Conservation (phyloP, 2,797 vertebrate species). For the Acanthurus tractus region DNA sequence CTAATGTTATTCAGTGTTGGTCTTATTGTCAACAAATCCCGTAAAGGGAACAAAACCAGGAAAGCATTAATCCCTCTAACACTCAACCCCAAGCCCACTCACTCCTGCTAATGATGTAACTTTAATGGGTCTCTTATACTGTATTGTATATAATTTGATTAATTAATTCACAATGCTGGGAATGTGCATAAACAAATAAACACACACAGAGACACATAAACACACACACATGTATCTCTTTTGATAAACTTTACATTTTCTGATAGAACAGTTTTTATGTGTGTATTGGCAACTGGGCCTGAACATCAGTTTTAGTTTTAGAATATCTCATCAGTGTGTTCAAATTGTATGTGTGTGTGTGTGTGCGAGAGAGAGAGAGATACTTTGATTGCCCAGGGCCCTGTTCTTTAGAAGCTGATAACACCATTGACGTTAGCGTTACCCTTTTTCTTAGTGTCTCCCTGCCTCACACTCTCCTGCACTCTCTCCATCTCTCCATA, state of each 20-base stretch:
- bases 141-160: too few species aligned
- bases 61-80: neutral
- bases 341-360: neutral
- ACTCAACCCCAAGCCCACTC: neutral
- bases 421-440: slow-evolving; percentile 26
- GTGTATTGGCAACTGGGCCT: slow-evolving; percentile 20
- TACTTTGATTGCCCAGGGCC: slow-evolving; percentile 3
- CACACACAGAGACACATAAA: slow-evolving; percentile 61
- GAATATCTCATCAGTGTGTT: slow-evolving; percentile 11
- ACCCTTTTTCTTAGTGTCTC: neutral
- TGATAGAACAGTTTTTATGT: slow-evolving; percentile 10
- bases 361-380: neutral
- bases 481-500: slow-evolving; percentile 7
- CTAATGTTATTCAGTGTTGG: neutral
- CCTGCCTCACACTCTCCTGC: neutral
- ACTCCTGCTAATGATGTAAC: neutral
- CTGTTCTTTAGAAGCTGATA: slow-evolving; percentile 24
- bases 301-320: slow-evolving; percentile 7
- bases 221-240: slow-evolving; percentile 54
- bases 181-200: slow-evolving; percentile 51
- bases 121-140: slow-evolving; percentile 1
- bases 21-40: neutral
- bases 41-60: neutral
- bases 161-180: slow-evolving; percentile 45
- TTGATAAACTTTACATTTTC: slow-evolving; percentile 30